Percentiles rank a stretch among this genome's conserved stretches.
These are phyloP conservation scores for Aradophagus sp. DNA, from an alignment of 1,140 invertebrate genomes.

Conservation along the genomic window DNA sequence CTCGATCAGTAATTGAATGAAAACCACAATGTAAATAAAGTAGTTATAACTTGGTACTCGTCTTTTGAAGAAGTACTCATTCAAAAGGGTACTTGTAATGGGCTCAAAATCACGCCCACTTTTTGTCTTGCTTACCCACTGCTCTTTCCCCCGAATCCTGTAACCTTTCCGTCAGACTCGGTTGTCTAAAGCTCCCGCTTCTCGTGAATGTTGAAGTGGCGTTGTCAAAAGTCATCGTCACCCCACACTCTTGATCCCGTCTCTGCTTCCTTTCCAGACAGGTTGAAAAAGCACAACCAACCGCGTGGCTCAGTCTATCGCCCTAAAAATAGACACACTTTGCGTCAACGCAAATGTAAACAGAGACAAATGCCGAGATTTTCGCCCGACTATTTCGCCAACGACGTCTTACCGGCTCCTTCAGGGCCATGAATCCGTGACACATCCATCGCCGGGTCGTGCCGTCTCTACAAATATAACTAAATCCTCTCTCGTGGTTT, in stretches of 20 bases:
- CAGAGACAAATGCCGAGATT: no score
- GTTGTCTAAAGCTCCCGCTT: constrained; percentile 91
- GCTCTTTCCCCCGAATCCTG: constrained; percentile 70
- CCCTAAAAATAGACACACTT: constrained; percentile 78
- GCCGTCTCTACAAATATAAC: constrained; percentile 91
- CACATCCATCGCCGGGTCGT: constrained; percentile 98
- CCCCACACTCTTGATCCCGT: constrained; percentile 95
- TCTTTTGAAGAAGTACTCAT: no score
- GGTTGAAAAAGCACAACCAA: constrained; percentile 99
- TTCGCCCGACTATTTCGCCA: no score
- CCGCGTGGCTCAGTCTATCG: constrained; percentile 97
- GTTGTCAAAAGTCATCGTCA: constrained; percentile 95
- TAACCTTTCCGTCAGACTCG: constrained; percentile 86
- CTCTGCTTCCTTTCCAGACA: constrained; percentile 98
- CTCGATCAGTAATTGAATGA: no score
- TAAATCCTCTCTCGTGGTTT: constrained; percentile 98
- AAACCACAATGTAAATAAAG: no score
- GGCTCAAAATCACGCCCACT: no score
- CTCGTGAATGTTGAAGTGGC: constrained; percentile 95
- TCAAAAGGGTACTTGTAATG: no score
- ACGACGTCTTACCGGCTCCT: constrained; percentile 85
- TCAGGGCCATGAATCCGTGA: constrained; percentile 96
- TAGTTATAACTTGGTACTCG: no score
- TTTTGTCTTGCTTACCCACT: constrained; percentile 62
- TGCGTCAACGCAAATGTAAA: no score